Conservation (phyloP, 2,113 vertebrate genomes). For the Eretmochelys imbricata region DNA sequence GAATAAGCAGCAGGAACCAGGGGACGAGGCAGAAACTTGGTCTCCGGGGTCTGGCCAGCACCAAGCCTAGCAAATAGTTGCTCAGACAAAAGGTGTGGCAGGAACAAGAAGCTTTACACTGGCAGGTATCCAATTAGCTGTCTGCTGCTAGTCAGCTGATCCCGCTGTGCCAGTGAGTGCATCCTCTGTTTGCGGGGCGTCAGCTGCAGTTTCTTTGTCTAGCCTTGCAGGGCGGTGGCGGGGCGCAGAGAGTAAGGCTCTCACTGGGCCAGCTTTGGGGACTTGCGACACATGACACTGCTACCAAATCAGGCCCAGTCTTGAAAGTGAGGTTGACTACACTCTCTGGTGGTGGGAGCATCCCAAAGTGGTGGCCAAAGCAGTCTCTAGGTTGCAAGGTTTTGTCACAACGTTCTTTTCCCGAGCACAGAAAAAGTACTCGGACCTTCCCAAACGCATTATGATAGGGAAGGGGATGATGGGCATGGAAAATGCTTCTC, state of each 20-base stretch:
- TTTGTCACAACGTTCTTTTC: neutral
- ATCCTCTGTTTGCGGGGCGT: neutral
- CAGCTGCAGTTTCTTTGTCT: neutral
- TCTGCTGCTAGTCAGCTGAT: neutral
- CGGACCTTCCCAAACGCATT: neutral
- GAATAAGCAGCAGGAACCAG: neutral
- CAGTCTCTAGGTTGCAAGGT: neutral
- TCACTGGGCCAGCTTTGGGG: neutral
- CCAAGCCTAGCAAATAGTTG: neutral
- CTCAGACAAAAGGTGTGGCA: neutral
- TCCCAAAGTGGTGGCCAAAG: neutral
- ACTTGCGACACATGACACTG: neutral
- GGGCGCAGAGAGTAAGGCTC: neutral
- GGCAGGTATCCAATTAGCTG: neutral
- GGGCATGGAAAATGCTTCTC: neutral
- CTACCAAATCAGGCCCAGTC: neutral
- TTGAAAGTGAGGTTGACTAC: neutral
- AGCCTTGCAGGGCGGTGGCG: neutral
- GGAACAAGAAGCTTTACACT: neutral
- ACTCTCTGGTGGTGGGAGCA: neutral
- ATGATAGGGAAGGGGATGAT: neutral
- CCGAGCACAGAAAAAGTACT: neutral
- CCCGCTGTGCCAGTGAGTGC: neutral
- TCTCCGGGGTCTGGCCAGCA: neutral
- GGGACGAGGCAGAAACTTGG: neutral